These are phyloP conservation scores for Mus spretus DNA, from an alignment of 2,797 vertebrate species.

Conservation along the genomic window DNA sequence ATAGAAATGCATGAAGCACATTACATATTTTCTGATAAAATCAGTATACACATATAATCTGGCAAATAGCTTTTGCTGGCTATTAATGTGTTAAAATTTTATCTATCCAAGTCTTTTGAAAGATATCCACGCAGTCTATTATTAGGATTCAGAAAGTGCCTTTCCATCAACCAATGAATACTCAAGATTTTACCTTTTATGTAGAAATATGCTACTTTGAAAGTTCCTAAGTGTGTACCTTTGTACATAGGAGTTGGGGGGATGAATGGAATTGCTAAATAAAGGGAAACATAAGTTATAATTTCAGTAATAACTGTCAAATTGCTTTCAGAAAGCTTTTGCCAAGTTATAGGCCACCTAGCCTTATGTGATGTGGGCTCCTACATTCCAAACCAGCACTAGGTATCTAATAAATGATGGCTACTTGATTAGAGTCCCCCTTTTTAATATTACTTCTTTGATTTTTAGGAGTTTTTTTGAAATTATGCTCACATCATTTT, in stretches of 20 bases:
- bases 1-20: not conserved
- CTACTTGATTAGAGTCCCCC: not conserved
- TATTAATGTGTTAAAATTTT: not conserved
- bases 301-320: slow-evolving; percentile 56
- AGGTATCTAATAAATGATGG: not conserved
- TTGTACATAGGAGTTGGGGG: slow-evolving; percentile 25
- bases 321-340: slow-evolving; percentile 54
- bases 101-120: not conserved
- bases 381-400: not conserved
- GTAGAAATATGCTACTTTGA: not conserved
- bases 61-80: not conserved
- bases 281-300: not conserved
- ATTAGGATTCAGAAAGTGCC: slow-evolving; percentile 25
- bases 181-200: slow-evolving; percentile 9
- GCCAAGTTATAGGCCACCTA: not conserved
- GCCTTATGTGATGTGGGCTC: not conserved
- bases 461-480: not conserved
- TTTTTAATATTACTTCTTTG: not conserved
- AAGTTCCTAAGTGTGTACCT: not conserved
- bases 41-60: not conserved
- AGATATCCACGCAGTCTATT: not conserved
- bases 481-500: not conserved
- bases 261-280: slow-evolving; percentile 53
- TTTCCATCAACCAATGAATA: slow-evolving; percentile 29
- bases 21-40: not conserved